Evolutionary conservation across 2,888 invertebrate genomes (phyloP).

Genomic region (Schrankia costaestrigalis): DNA sequence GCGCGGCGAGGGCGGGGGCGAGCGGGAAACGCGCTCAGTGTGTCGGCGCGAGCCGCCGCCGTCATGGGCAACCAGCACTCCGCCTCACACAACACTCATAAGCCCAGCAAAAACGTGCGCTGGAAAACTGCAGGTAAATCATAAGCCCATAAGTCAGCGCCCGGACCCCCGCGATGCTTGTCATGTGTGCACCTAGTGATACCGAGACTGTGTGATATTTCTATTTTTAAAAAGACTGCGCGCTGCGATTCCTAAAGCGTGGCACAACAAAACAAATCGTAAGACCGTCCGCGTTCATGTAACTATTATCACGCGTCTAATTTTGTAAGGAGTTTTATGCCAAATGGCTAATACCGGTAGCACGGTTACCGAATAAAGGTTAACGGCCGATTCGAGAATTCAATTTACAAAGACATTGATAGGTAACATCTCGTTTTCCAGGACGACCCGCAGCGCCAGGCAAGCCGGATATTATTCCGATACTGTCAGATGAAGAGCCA

Average conservation of each 20-base stretch:
- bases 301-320: slow-evolving; percentile 73
- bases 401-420: slow-evolving; percentile 20
- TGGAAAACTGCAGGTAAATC: slow-evolving; percentile 91
- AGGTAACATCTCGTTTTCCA: slow-evolving; percentile 49
- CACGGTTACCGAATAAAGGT: slow-evolving; percentile 35
- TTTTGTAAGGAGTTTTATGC: slow-evolving; percentile 69
- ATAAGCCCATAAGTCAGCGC: slow-evolving; percentile 19
- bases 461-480: slow-evolving; percentile 89
- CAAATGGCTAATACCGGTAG: slow-evolving; percentile 50
- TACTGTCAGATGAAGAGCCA: slow-evolving; percentile 86
- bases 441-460: slow-evolving; percentile 91
- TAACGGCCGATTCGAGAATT: slow-evolving; percentile 33
- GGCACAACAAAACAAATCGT: slow-evolving; percentile 79
- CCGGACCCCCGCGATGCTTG: slow-evolving; percentile 12
- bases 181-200: slow-evolving; percentile 20
- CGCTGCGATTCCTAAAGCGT: slow-evolving; percentile 70
- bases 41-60: slow-evolving; percentile 76
- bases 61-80: slow-evolving; percentile 79
- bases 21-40: slow-evolving; percentile 60
- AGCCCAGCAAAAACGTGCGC: slow-evolving; percentile 88
- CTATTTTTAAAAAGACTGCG: slow-evolving; percentile 74
- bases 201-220: slow-evolving; percentile 44
- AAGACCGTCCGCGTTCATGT: slow-evolving; percentile 70
- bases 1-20: slow-evolving; percentile 44
- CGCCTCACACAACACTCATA: slow-evolving; percentile 67